These are phyloP conservation scores for Erpetoichthys calabaricus DNA, from an alignment of 2,797 vertebrate genomes.

Conservation along the genomic window DNA sequence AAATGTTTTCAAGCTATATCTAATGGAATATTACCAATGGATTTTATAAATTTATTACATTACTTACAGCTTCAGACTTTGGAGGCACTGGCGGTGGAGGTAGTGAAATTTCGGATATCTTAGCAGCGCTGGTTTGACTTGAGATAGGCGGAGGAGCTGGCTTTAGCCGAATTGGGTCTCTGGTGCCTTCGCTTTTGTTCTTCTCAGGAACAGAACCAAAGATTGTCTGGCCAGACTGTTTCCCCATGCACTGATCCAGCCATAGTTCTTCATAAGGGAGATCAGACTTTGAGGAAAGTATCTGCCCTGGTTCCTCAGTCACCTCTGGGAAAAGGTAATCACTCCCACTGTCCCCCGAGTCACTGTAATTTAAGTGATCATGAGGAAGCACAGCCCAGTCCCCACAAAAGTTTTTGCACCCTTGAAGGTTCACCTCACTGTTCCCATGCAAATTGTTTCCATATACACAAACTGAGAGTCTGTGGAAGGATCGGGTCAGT, in stretches of 20 bases:
- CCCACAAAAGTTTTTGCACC: constrained; percentile 71
- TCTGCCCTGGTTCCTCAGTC: constrained; percentile 43
- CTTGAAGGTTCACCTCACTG: constrained; percentile 89
- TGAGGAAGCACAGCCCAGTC: constrained; percentile 75
- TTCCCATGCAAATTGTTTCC: constrained; percentile 91
- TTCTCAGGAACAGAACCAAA: constrained; percentile 43
- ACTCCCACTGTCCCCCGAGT: constrained; percentile 53
- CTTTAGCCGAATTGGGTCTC: constrained; percentile 46
- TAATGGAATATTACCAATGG: too few species aligned
- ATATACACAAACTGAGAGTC: constrained; percentile 90
- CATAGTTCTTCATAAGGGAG: constrained; percentile 93
- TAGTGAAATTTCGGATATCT: constrained; percentile 61
- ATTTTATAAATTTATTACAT: too few species aligned
- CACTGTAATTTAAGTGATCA: constrained; percentile 57
- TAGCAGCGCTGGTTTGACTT: constrained; percentile 40
- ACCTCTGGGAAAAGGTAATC: constrained; percentile 77
- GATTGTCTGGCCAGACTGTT: constrained; percentile 40
- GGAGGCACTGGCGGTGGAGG: constrained; percentile 95
- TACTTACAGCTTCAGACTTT: constrained; percentile 97
- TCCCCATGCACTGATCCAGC: constrained; percentile 67
- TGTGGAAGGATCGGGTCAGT: constrained; percentile 91
- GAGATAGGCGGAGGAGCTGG: constrained; percentile 47
- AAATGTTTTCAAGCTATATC: too few species aligned
- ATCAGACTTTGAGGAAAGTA: constrained; percentile 54
- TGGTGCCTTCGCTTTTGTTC: constrained; percentile 47